Evolutionary conservation across 2,797 vertebrate species (phyloP).

Genomic region (Girardinus metallicus): DNA sequence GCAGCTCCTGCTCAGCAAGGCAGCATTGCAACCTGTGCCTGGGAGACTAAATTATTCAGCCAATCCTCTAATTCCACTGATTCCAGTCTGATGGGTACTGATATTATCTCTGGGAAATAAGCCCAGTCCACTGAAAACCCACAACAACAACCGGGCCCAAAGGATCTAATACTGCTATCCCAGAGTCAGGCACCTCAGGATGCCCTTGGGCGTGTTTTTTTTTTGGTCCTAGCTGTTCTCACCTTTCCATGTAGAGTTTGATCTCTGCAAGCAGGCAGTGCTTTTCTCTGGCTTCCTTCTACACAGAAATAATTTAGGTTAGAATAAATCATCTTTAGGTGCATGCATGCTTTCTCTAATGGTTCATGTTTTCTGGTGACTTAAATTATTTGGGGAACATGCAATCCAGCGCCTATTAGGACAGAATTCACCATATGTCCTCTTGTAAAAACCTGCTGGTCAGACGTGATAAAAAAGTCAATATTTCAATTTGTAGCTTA

Average conservation of each 20-base stretch:
- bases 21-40: neutral
- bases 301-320: neutral
- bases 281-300: neutral
- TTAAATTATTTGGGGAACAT: neutral
- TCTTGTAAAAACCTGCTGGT: neutral
- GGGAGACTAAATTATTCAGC: neutral
- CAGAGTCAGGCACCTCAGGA: neutral
- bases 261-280: neutral
- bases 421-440: neutral
- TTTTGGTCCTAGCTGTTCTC: neutral
- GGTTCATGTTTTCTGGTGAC: neutral
- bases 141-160: neutral
- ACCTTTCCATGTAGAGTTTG: slow-evolving; percentile 1
- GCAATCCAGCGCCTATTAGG: neutral
- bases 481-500: neutral
- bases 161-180: neutral
- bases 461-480: neutral
- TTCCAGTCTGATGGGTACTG: neutral
- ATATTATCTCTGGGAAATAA: slow-evolving; percentile 4
- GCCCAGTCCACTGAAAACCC: neutral
- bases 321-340: neutral
- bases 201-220: neutral
- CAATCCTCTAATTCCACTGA: slow-evolving; percentile 1
- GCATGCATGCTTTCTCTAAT: neutral
- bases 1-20: slow-evolving; percentile 1